Evolutionary conservation across 2,113 vertebrate genomes (phyloP), one percentile per base, ranked within the genome.

Genomic region (Caloenas nicobarica): DNA sequence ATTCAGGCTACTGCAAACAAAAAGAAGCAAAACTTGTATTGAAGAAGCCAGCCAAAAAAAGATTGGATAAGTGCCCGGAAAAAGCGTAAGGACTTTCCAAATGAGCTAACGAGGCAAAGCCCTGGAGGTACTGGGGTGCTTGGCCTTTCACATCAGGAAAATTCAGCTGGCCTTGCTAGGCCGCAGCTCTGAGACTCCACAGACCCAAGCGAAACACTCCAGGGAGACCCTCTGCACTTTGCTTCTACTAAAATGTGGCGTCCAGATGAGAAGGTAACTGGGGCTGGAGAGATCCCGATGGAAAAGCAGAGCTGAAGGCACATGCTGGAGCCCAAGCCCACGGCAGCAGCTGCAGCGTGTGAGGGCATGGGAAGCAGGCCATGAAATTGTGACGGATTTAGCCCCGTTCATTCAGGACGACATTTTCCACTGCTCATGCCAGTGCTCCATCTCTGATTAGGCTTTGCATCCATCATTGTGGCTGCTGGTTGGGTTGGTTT

Each of bases 1-100:
- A 95, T 91, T 56, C 86, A 91, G 53, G 83, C 91, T 96, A 89
- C 86, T 89, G 56, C 86, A 81, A 95, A 95, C 83, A 95, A 86
- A 93, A 95, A 71, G 83, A 18, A 92, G 89, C 53, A 93, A 93
- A 92, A 92, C 33, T 95, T 71, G 57, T 38, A 89, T 1, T 91
- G 84, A 93, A 94, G 83, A 4, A 79, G 73, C 29, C 73, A 81
- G 93, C 73, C 91, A 95, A 74, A 86, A 50, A 87, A 79, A 64
- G 51, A 78, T 16, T 96, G 95, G 95, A 38, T 5, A 81, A 74
- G 22, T n/a, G 89, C 94, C 94, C n/a, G 65, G 95, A 95, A 97
- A 97, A 95, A 87, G 73, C 16, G 0, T 64, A 57, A 87, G 61
- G 73, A 57, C 73, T 92, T 90, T 93, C 89, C 86, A 97, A 64